Evolutionary conservation across 2,888 invertebrate species (phyloP), one percentile per base, ranked within the genome.

Genomic region (Acronicta leporina): DNA sequence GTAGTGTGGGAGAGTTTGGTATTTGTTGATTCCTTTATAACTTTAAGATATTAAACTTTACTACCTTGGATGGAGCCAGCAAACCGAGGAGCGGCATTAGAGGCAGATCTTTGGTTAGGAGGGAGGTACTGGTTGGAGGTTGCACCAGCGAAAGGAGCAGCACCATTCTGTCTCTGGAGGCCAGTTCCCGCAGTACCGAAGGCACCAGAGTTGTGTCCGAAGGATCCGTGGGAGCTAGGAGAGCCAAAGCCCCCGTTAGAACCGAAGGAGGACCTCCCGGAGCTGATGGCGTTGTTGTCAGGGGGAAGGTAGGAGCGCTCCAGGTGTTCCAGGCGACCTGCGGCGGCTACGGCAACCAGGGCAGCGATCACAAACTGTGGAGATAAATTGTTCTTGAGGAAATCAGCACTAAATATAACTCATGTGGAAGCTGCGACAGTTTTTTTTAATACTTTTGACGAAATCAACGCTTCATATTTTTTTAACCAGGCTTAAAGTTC

Each of bases 231-330:
- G 9, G 65, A 45, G 33, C 67, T 15, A 5, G 52, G 62, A 10
- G 58, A 48, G 10, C 74, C 68, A 0, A 58, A 42, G 3, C 58
- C 64, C n/a, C 68, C 60, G 15, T 68, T 67, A 0, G 68, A 56
- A 15, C 74, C 77, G 14, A 68, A 68, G n/a, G 47, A 50, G 35
- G 45, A 52, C 45, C 62, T 20, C 14, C 48, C 14, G 10, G 62
- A 58, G 5, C 69, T 60, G 15, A 50, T 8, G n/a, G 52, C 53
- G 20, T 56, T 67, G 42, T 81, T 76, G 8, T 80, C 77, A 5
- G 94, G 94, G 2, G 94, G 94, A 1, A 94, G 90, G 81, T 94
- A 93, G 40, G 86, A 81, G 16, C 89, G 87, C 67, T 94, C 92
- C 3, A 94, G 83, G 33, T 92, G 87, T 59, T 94, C 94, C 48